Conservation (phyloP, 2,888 invertebrate genomes). For the Drosophila austrosaltans region DNA sequence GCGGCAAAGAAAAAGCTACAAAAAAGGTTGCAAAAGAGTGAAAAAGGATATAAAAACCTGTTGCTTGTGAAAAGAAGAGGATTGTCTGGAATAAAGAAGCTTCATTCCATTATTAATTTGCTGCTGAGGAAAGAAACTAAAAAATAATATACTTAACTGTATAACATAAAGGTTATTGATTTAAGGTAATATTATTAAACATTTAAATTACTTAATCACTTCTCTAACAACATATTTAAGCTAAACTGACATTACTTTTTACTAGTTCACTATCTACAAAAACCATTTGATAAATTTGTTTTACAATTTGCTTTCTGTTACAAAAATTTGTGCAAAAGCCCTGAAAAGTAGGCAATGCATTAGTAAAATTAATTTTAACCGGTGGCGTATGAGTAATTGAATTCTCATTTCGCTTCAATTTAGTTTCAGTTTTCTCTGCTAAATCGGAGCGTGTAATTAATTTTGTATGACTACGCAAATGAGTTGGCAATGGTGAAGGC, state of each 20-base stretch:
- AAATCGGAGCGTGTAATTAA: slow-evolving; percentile 34
- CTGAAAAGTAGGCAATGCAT: not conserved
- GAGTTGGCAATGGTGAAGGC: slow-evolving; percentile 17
- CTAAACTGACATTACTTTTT: too few relatives aligned
- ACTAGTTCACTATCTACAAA: too few relatives aligned
- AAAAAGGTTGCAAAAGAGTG: not conserved
- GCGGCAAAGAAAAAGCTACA: slow-evolving; percentile 20
- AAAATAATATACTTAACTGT: too few relatives aligned
- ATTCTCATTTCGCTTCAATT: not conserved
- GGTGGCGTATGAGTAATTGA: slow-evolving; percentile 30
- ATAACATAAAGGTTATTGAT: too few relatives aligned
- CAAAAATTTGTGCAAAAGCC: too few relatives aligned
- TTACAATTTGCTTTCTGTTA: too few relatives aligned
- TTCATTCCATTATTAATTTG: not conserved
- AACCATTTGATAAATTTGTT: too few relatives aligned
- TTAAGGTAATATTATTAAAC: too few relatives aligned
- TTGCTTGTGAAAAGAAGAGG: slow-evolving; percentile 24
- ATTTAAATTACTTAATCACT: too few relatives aligned
- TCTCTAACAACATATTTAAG: too few relatives aligned
- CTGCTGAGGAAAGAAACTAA: not conserved
- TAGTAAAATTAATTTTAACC: slow-evolving; percentile 25
- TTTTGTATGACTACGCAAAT: slow-evolving; percentile 42
- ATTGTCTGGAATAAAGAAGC: slow-evolving; percentile 4
- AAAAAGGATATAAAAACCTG: not conserved
- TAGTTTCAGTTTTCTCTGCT: slow-evolving; percentile 25